phyloP scores from a whole-genome alignment of 1,140 invertebrate species.

The Aphaenogaster floridana region DNA sequence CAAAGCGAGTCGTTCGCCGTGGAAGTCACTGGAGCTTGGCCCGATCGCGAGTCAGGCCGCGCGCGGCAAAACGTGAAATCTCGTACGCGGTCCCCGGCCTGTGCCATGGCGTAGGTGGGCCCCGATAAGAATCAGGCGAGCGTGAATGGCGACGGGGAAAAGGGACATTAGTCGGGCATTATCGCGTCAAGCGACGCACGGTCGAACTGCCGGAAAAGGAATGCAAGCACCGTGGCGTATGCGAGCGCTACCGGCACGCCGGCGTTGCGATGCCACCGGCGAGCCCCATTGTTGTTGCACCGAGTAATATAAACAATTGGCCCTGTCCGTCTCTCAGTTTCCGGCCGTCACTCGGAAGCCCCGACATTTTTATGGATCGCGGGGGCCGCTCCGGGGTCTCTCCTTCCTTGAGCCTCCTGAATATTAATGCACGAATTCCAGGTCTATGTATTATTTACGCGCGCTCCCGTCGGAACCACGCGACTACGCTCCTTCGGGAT shows the following conservation, averaged over 20 bases:
- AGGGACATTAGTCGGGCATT: constrained; percentile 82
- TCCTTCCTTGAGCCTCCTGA: constrained; percentile 58
- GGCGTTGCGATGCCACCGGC: constrained; percentile 69
- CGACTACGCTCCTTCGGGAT: constrained; percentile 64
- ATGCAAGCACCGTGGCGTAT: constrained; percentile 80
- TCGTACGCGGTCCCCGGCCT: background rate
- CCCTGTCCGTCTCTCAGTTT: constrained; percentile 86
- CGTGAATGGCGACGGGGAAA: constrained; percentile 76
- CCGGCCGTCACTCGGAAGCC: constrained; percentile 85
- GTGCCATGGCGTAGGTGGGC: constrained; percentile 27
- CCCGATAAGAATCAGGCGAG: constrained; percentile 77
- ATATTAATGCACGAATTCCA: constrained; percentile 72
- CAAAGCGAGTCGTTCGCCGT: constrained; percentile 5
- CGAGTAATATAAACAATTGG: constrained; percentile 86
- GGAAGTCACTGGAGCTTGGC: constrained; percentile 22
- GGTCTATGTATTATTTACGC: constrained; percentile 68
- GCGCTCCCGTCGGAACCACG: constrained; percentile 61
- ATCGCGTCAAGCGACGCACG: constrained; percentile 83
- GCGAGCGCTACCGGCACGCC: constrained; percentile 33
- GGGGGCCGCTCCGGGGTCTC: constrained; percentile 71
- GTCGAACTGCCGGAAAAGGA: constrained; percentile 84
- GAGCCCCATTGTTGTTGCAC: constrained; percentile 85
- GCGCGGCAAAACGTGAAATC: constrained; percentile 35
- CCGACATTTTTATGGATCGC: constrained; percentile 87
- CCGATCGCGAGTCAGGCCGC: constrained; percentile 20